Percentiles rank a stretch among this genome's conserved stretches.
Evolutionary conservation across 1,140 invertebrate genomes (phyloP).

Genomic region (Drosophila setifemur): DNA sequence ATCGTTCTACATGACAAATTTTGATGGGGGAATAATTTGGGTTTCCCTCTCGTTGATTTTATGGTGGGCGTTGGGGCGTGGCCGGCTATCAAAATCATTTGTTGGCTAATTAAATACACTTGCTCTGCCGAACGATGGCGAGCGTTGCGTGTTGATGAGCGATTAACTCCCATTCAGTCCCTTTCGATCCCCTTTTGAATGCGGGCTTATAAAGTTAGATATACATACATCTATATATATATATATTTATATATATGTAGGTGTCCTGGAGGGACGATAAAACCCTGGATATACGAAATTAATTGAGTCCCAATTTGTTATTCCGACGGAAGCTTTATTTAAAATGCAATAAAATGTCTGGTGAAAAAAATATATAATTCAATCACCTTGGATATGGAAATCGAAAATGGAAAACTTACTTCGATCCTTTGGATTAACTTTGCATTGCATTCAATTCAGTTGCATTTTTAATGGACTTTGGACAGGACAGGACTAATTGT

Average conservation of each 20-base stretch:
- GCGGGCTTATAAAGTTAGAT: not conserved
- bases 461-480: too few species aligned
- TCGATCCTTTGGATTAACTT: too few species aligned
- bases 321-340: conserved; percentile 22
- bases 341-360: conserved; percentile 13
- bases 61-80: conserved; percentile 26
- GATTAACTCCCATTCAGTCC: conserved; percentile 46
- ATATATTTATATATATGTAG: not conserved
- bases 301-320: conserved; percentile 19
- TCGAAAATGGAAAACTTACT: too few species aligned
- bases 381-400: too few species aligned
- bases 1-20: conserved; percentile 64
- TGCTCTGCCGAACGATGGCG: conserved; percentile 19
- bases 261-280: conserved; percentile 10
- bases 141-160: conserved; percentile 42
- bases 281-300: conserved; percentile 11
- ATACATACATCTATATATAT: not conserved
- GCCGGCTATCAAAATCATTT: conserved; percentile 57
- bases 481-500: too few species aligned
- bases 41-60: conserved; percentile 51
- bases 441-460: too few species aligned
- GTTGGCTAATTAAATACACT: conserved; percentile 70
- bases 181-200: too few species aligned
- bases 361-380: too few species aligned
- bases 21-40: conserved; percentile 70